phyloP scores from a whole-genome alignment of 2,888 invertebrate species.

The Acronicta aceris region DNA sequence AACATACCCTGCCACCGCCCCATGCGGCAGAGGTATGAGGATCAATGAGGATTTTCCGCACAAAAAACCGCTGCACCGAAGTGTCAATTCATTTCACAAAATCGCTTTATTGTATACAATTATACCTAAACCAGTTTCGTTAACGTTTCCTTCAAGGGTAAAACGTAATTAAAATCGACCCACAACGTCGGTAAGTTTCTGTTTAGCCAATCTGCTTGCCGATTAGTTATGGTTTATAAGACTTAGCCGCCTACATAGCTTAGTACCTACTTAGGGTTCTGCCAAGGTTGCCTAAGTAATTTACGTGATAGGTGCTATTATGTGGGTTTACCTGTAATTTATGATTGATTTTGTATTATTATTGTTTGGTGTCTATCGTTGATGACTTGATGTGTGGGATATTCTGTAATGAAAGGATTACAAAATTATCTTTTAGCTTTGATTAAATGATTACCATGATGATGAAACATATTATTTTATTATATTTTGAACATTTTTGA shows the following conservation, averaged over 20 bases:
- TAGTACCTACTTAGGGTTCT: conserved; percentile 41
- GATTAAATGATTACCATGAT: too few species aligned
- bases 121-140: conserved; percentile 29
- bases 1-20: too few species aligned
- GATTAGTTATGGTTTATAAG: conserved; percentile 52
- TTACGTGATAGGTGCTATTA: conserved; percentile 16
- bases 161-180: conserved; percentile 48
- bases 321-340: conserved; percentile 34
- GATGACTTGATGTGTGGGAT: too few species aligned
- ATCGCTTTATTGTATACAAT: conserved; percentile 1
- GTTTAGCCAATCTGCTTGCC: conserved; percentile 50
- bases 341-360: conserved; percentile 15
- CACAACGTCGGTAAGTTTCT: conserved; percentile 53
- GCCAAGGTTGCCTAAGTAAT: conserved; percentile 40
- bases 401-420: too few species aligned
- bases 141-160: conserved; percentile 42
- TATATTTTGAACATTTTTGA: too few species aligned
- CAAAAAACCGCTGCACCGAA: too few species aligned
- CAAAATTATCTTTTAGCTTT: too few species aligned
- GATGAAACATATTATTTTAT: too few species aligned
- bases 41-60: too few species aligned
- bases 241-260: conserved; percentile 39
- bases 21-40: too few species aligned
- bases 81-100: not conserved
- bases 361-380: not conserved